Conservation (phyloP, 2,797 vertebrate species). For the Jordanella pulchra region DNA sequence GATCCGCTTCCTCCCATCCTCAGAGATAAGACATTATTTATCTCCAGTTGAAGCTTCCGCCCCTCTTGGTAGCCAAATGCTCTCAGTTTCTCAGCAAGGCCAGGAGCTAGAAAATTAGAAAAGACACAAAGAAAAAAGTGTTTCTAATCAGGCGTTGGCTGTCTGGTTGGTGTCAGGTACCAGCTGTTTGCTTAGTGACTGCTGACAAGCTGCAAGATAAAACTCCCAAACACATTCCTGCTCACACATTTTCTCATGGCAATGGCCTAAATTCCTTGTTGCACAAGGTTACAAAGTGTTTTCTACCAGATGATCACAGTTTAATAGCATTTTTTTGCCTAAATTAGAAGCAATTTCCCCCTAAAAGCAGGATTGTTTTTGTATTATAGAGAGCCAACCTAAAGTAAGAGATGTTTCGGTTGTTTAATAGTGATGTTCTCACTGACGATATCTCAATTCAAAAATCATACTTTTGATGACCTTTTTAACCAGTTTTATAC, state of each 20-base stretch:
- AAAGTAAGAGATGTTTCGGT: no score
- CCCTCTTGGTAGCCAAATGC: constrained; percentile 39
- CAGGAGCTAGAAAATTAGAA: constrained; percentile 46
- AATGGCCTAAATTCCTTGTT: neutral
- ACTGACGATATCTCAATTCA: no score
- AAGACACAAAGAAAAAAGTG: constrained; percentile 15
- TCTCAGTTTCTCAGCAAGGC: constrained; percentile 28
- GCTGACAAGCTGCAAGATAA: constrained; percentile 1
- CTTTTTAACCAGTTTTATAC: no score
- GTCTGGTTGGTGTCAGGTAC: neutral
- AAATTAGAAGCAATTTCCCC: no score
- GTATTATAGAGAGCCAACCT: no score
- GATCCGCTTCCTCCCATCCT: constrained; percentile 93
- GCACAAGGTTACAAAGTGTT: no score
- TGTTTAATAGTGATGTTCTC: no score
- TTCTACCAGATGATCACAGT: no score
- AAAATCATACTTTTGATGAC: no score
- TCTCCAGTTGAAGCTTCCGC: constrained; percentile 35
- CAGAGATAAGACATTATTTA: constrained; percentile 80
- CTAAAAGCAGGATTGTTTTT: no score
- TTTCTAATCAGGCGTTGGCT: constrained; percentile 5
- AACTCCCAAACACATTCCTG: neutral
- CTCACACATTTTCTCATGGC: neutral
- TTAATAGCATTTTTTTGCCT: no score
- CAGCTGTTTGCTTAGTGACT: neutral